These are phyloP conservation scores for Epinotia brunnichana DNA, from an alignment of 2,888 invertebrate species.

Conservation along the genomic window DNA sequence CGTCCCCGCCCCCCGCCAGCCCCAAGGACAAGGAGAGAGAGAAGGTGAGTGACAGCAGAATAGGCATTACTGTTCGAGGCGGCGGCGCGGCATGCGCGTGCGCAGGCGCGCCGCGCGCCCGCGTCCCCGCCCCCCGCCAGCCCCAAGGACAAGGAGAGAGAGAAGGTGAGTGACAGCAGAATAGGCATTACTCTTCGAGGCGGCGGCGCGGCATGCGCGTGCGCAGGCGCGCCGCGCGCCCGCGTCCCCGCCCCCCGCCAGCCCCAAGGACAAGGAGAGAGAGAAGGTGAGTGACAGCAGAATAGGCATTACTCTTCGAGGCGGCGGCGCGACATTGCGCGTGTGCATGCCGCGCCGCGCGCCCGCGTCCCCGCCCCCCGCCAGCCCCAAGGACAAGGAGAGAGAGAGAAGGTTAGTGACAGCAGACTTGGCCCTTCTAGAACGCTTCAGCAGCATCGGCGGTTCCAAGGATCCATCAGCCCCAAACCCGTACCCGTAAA, in stretches of 20 bases:
- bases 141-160: constrained; percentile 49
- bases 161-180: constrained; percentile 54
- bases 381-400: constrained; percentile 56
- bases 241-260: constrained; percentile 71
- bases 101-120: constrained; percentile 69
- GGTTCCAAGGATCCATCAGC: too few relatives aligned
- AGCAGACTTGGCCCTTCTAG: too few relatives aligned
- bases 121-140: constrained; percentile 72
- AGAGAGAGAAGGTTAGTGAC: constrained; percentile 53
- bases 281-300: constrained; percentile 56
- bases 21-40: too few relatives aligned
- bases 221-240: constrained; percentile 70
- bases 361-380: constrained; percentile 68
- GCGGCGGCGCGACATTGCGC: constrained; percentile 86
- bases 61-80: constrained; percentile 91
- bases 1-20: too few relatives aligned
- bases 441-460: too few relatives aligned
- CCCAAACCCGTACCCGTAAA: too few relatives aligned
- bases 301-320: too few relatives aligned
- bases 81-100: constrained; percentile 82
- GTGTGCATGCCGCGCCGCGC: constrained; percentile 71
- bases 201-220: constrained; percentile 84
- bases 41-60: too few relatives aligned
- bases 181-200: constrained; percentile 91
- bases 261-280: constrained; percentile 50